phyloP scores from a whole-genome alignment of 2,888 invertebrate species.

The Dorcus hopei region DNA sequence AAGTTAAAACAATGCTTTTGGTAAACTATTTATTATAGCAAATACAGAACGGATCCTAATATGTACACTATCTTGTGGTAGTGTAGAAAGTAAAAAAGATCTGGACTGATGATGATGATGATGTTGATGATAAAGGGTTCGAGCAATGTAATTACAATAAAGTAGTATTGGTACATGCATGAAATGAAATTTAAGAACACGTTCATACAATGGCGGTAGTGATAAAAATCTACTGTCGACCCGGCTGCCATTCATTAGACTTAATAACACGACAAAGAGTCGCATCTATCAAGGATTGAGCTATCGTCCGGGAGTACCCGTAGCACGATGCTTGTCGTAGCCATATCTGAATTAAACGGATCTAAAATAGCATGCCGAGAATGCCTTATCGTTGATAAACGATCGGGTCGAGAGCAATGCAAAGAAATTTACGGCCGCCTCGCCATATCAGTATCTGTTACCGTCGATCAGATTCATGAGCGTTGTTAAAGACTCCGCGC shows the following conservation, averaged over 20 bases:
- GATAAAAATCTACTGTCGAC: no score
- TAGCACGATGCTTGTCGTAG: not conserved
- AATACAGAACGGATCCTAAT: no score
- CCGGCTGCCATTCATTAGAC: not conserved
- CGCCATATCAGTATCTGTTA: conserved; percentile 35
- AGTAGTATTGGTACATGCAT: no score
- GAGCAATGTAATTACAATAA: no score
- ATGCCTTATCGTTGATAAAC: conserved; percentile 33
- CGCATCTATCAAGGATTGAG: not conserved
- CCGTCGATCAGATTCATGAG: conserved; percentile 36
- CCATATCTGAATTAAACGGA: conserved; percentile 13
- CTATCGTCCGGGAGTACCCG: not conserved
- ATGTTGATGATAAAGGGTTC: no score
- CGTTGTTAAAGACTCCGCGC: conserved; percentile 34
- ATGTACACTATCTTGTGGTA: no score
- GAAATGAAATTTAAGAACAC: no score
- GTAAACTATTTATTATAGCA: no score
- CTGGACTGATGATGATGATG: no score
- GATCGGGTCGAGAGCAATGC: conserved; percentile 27
- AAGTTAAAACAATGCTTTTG: no score
- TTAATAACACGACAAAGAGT: not conserved
- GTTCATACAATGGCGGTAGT: no score
- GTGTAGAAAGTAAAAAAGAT: no score
- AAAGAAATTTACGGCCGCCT: conserved; percentile 35
- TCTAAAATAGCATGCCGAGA: conserved; percentile 14